These are phyloP conservation scores for Drosophila sucinea DNA, from an alignment of 1,140 invertebrate species.

Conservation along the genomic window DNA sequence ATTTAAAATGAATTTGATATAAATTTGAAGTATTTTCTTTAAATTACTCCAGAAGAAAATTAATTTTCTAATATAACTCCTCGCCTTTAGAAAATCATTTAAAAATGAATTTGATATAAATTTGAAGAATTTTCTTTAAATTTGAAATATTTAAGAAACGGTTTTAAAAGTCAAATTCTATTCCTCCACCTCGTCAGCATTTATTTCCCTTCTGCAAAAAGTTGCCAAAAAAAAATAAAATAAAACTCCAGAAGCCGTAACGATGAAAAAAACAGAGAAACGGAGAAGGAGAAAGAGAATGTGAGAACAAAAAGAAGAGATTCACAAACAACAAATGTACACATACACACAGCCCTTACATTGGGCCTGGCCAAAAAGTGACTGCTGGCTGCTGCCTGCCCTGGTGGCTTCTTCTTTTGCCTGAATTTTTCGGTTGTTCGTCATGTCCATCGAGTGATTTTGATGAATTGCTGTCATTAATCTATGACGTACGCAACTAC, in stretches of 20 bases:
- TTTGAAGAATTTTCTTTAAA: too few species aligned
- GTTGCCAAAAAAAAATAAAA: slow-evolving; percentile 26
- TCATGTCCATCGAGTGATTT: slow-evolving; percentile 83
- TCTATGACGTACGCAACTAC: slow-evolving; percentile 83
- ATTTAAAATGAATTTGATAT: too few species aligned
- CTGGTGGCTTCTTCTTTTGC: slow-evolving; percentile 48
- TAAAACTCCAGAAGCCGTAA: slow-evolving; percentile 22
- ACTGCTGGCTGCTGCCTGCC: slow-evolving; percentile 30
- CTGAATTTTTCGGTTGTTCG: slow-evolving; percentile 76
- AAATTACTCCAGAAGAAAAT: background rate
- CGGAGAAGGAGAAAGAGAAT: background rate
- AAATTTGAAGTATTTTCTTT: too few species aligned
- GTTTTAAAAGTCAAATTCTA: background rate
- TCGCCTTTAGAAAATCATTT: background rate
- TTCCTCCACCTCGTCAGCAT: background rate
- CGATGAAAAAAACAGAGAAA: background rate
- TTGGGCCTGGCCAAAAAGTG: slow-evolving; percentile 33
- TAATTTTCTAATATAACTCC: background rate
- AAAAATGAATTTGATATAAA: too few species aligned
- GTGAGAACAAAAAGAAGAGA: slow-evolving; percentile 17
- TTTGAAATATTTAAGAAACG: background rate
- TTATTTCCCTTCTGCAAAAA: background rate
- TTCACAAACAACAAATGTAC: slow-evolving; percentile 35
- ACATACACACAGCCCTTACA: background rate
- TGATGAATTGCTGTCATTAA: slow-evolving; percentile 83